These are phyloP conservation scores for Nomada fabriciana DNA, from an alignment of 2,888 invertebrate species.

Conservation along the genomic window DNA sequence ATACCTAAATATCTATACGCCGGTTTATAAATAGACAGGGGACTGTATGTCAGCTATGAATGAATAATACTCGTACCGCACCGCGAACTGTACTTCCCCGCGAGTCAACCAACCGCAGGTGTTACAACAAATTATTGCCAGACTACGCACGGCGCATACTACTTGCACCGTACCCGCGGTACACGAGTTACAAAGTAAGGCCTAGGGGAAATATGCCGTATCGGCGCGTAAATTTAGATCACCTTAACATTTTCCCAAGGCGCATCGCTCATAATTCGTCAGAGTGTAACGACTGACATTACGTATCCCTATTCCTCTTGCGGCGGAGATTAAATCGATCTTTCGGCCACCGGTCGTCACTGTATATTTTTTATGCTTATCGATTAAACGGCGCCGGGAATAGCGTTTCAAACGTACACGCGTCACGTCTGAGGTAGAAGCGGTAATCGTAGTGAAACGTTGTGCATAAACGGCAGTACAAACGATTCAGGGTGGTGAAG, in stretches of 20 bases:
- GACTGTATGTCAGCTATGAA: slow-evolving; percentile 18
- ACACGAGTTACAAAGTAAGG: not conserved
- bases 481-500: not conserved
- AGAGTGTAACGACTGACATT: slow-evolving; percentile 3
- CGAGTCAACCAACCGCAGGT: slow-evolving; percentile 33
- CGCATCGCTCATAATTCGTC: not conserved
- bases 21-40: slow-evolving; percentile 40
- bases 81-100: slow-evolving; percentile 5
- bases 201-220: not conserved
- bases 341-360: slow-evolving; percentile 14
- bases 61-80: slow-evolving; percentile 41
- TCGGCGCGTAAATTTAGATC: not conserved
- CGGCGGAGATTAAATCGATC: slow-evolving; percentile 34
- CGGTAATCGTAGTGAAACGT: not conserved
- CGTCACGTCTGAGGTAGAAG: not conserved
- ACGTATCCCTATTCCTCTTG: slow-evolving; percentile 16
- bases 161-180: not conserved
- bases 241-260: not conserved
- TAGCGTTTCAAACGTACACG: slow-evolving; percentile 15
- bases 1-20: slow-evolving; percentile 31
- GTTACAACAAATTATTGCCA: not conserved
- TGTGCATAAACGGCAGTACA: not conserved
- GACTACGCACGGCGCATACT: not conserved
- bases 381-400: slow-evolving; percentile 25
- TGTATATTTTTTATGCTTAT: slow-evolving; percentile 50